Conservation (phyloP, 2,797 vertebrate species). For the Apogon talboti region DNA sequence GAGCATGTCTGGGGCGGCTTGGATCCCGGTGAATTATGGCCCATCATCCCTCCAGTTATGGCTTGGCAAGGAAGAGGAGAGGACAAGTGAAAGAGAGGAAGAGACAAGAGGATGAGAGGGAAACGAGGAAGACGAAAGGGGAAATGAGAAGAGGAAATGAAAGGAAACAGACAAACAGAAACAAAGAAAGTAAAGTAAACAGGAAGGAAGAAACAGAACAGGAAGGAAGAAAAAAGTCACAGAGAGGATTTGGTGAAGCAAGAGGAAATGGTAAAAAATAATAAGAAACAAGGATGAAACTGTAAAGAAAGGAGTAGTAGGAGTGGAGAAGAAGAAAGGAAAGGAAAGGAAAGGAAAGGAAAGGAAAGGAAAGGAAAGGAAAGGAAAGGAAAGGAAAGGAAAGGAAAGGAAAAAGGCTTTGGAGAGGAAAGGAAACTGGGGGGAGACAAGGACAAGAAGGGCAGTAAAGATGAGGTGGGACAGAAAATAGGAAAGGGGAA, state of each 20-base stretch:
- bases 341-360: background rate
- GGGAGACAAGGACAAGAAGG: background rate
- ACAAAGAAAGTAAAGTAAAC: background rate
- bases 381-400: background rate
- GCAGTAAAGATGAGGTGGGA: too few species aligned
- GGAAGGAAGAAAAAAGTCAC: background rate
- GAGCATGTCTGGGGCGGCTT: conserved; percentile 87
- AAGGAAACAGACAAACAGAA: background rate
- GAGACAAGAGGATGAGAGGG: conserved; percentile 15
- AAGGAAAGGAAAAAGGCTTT: background rate
- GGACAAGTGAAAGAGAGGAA: background rate
- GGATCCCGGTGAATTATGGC: conserved; percentile 96
- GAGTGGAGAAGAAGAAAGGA: background rate
- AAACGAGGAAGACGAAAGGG: conserved; percentile 2
- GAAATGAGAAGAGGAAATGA: conserved; percentile 3
- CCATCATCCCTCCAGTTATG: conserved; percentile 88
- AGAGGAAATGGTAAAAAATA: background rate
- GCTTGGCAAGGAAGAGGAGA: conserved; percentile 37
- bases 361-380: too few species aligned
- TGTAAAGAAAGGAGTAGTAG: too few species aligned
- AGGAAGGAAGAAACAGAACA: background rate
- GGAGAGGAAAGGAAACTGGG: background rate
- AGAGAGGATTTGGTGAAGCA: background rate
- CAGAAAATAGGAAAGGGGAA: background rate
- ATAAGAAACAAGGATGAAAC: background rate